These are phyloP conservation scores for Eledone cirrhosa DNA, from an alignment of 2,888 invertebrate genomes.

Conservation along the genomic window DNA sequence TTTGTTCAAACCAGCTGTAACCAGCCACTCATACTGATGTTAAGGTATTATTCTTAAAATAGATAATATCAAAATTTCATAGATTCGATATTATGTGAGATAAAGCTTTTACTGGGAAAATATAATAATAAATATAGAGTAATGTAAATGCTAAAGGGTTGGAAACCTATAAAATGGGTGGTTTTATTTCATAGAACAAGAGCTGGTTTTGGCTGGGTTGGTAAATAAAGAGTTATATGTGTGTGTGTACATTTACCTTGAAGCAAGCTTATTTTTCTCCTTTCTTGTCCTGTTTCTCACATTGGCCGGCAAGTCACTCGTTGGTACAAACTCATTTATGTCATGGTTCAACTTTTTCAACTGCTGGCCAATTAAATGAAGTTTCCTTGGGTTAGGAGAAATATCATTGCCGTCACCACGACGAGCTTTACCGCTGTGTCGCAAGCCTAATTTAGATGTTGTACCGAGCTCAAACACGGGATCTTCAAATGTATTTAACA, in stretches of 20 bases:
- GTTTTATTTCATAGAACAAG: neutral
- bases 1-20: no score
- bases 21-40: no score
- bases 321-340: constrained; percentile 95
- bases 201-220: neutral
- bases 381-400: constrained; percentile 91
- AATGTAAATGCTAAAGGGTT: no score
- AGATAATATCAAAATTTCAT: no score
- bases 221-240: neutral
- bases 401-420: constrained; percentile 98
- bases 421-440: constrained; percentile 75
- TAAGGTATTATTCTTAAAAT: no score
- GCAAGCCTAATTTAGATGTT: constrained; percentile 47
- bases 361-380: constrained; percentile 90
- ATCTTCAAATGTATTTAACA: constrained; percentile 88
- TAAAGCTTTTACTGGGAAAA: no score
- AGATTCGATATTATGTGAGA: no score
- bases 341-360: constrained; percentile 87
- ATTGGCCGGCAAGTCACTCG: constrained; percentile 75
- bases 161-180: no score
- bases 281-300: constrained; percentile 72
- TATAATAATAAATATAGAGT: no score
- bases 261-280: constrained; percentile 97
- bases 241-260: constrained; percentile 70
- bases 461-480: constrained; percentile 89